Evolutionary conservation across 1,140 invertebrate species (phyloP).

Genomic region (Drosophila lacertosa): DNA sequence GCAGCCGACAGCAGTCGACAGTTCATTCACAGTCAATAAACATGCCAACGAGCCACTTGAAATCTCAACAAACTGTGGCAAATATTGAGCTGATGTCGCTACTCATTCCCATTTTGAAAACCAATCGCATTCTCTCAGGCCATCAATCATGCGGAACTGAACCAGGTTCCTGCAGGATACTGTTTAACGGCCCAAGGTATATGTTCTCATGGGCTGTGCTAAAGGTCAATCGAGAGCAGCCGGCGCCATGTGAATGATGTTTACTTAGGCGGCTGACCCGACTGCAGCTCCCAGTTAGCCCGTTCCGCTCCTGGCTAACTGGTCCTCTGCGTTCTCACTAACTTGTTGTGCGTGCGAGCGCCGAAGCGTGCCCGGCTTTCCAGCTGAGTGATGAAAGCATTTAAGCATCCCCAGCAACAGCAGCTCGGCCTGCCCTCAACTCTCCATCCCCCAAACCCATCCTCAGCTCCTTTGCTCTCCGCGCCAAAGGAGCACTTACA

Average conservation of each 20-base stretch:
- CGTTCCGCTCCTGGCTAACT: conserved; percentile 1
- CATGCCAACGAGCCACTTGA: conserved; percentile 23
- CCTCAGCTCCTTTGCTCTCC: conserved; percentile 7
- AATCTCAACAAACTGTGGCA: conserved; percentile 18
- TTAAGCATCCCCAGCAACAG: conserved; percentile 57
- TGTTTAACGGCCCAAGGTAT: conserved; percentile 38
- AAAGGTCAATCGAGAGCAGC: conserved; percentile 44
- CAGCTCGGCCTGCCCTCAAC: neutral
- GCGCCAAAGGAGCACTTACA: conserved; percentile 62
- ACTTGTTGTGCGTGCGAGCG: conserved; percentile 56
- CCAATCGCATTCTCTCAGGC: neutral
- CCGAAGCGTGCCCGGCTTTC: conserved; percentile 68
- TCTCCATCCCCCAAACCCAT: neutral
- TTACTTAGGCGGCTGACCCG: conserved; percentile 47
- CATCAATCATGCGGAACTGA: conserved; percentile 36
- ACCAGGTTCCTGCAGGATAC: conserved; percentile 6
- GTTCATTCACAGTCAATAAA: conserved; percentile 47
- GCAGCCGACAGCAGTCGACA: neutral
- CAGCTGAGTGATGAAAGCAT: conserved; percentile 79
- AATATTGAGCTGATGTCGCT: conserved; percentile 15
- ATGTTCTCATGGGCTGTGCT: conserved; percentile 27
- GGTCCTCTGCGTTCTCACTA: neutral
- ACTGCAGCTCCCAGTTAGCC: neutral
- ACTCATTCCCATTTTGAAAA: neutral
- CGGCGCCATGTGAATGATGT: conserved; percentile 33